Evolutionary conservation across 2,888 invertebrate genomes (phyloP).

Genomic region (Copidosoma aretas): DNA sequence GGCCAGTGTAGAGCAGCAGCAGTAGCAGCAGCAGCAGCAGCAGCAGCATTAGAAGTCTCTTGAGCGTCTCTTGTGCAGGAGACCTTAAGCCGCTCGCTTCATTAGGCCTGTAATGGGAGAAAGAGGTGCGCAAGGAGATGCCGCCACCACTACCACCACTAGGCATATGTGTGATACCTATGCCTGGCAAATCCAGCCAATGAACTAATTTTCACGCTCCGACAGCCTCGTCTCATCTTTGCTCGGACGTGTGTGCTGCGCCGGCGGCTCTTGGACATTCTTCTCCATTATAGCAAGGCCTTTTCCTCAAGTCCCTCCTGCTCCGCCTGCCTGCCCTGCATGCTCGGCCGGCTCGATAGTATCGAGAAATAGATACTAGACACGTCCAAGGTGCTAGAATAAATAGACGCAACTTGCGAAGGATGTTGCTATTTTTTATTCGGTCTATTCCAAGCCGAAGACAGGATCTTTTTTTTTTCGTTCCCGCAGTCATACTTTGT

Average conservation of each 20-base stretch:
- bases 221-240: conserved; percentile 23
- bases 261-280: conserved; percentile 34
- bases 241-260: conserved; percentile 19
- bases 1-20: background rate
- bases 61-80: conserved; percentile 45
- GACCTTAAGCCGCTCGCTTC: conserved; percentile 54
- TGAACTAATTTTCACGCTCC: conserved; percentile 59
- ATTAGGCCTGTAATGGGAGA: conserved; percentile 52
- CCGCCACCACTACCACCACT: conserved; percentile 17
- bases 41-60: background rate
- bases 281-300: conserved; percentile 16
- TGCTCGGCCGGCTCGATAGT: conserved; percentile 4
- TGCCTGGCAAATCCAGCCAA: conserved; percentile 54
- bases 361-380: conserved; percentile 37
- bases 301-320: conserved; percentile 43
- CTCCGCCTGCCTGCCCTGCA: no score
- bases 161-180: conserved; percentile 15
- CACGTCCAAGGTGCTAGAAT: conserved; percentile 14
- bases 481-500: no score
- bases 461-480: no score
- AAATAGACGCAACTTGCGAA: background rate
- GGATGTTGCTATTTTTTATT: background rate
- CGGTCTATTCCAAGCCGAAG: background rate
- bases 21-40: background rate
- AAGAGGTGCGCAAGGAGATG: conserved; percentile 12